Evolutionary conservation across 2,113 vertebrate species (phyloP), one percentile per base, ranked within the genome.

Genomic region (Motacilla tschutschensis): DNA sequence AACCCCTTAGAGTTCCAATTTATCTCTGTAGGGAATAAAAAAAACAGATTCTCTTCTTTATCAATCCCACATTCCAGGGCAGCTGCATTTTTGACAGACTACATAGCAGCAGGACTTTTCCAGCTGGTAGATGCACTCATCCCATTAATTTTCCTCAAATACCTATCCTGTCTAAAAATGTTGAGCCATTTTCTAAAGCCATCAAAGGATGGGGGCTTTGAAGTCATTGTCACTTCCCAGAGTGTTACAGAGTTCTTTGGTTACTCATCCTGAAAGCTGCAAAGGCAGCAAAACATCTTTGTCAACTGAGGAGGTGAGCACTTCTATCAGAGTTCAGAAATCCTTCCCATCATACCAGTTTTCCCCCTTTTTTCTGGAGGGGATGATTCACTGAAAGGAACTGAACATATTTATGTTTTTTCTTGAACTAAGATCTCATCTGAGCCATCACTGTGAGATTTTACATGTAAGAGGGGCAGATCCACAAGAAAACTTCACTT

Each of bases 381-480:
- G 3, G 4, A 50, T 47, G 17, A 33, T 41, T 78, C 33, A 44
- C 19, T 83, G 33, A 43, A 77, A 83, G 31, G 36, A 73, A 14
- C 2, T 19, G 11, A 69, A 62, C 0, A 4, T 0, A 0, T 57
- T 60, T 79, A 15, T 33, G 4, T 14, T 57, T 19, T 44, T 71
- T 80, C 48, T 59, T 67, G 36, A 65, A 14, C 33, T 60, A 48
- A 53, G 3, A 14, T 51, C 62, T 75, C 44, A 20, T 33, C 21
- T 70, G 60, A 58, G 19, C 12, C 51, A 70, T 31, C n/a, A 14
- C 26, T 51, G 35, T 58, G 64, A 69, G 35, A 16, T 75, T 67
- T 76, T 38, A 17, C 29, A 8, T 4, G 4, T 13, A 20, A 16
- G 7, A 79, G 29, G 19, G 25, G 13, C 24, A 70, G 53, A 74